Evolutionary conservation across 2,888 invertebrate species (phyloP), one percentile per base, ranked within the genome.

Genomic region (Euphydryas editha): DNA sequence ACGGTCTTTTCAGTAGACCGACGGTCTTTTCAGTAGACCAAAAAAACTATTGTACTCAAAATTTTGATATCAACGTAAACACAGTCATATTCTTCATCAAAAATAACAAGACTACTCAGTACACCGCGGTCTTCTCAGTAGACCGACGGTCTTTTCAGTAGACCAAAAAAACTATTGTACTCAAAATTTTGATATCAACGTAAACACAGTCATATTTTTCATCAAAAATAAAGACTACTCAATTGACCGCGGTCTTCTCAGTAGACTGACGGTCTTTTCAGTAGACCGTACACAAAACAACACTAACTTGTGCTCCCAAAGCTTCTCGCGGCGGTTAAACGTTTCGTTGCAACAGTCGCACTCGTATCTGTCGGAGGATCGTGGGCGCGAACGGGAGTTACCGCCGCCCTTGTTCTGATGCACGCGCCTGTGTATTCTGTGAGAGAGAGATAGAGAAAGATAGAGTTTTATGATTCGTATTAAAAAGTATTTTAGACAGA

Each of bases 321-420:
- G 80, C 67, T 89, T 90, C 83, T 93, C 93, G 7, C 92, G 78
- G 0, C 92, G 68, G 58, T 83, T 87, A 78, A 93, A 93, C 0
- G 90, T 88, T 55, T 85, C 83, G 59, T 75, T 86, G 76, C 93
- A 93, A 39, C 90, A 91, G 63, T 93, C 92, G 37, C 93, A 93
- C 78, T 92, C 91, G 82, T 93, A 92, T 1, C 90, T 73, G 69
- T 89, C 90, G 0, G 87, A 77, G 0, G 82, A 82, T 0, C 90
- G 82, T 21, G 85, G 78, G 3, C 90, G 84, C 8, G 86, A 80
- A 0, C 91, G 77, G 0, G 83, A 73, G 13, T 79, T 81, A 0
- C 88, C 86, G 5, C 75, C 73, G 21, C 88, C 87, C 36, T 90
- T 81, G 70, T 78, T 83, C 72, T 87, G 86, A 70, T 93, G 93